Evolutionary conservation across 2,888 invertebrate genomes (phyloP).

Genomic region (Gibbula magus): DNA sequence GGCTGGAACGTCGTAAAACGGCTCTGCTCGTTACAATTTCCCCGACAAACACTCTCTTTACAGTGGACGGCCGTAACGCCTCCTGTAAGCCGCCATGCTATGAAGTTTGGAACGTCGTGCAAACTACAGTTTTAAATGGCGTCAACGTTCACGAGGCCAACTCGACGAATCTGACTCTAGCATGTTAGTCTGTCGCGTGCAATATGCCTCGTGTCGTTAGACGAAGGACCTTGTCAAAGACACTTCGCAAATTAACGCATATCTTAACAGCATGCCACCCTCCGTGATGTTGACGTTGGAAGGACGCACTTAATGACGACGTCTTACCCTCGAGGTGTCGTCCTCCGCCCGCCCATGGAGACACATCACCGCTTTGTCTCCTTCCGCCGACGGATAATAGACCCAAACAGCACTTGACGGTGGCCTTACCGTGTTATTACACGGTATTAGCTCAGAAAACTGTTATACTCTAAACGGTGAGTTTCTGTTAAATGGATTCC

Average conservation of each 20-base stretch:
- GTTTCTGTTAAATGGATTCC: too few relatives aligned
- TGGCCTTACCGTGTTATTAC: not conserved
- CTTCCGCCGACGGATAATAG: not conserved
- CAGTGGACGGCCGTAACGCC: too few relatives aligned
- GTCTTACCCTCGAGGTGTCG: not conserved
- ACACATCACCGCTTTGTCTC: not conserved
- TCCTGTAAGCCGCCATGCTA: too few relatives aligned
- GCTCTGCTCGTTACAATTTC: too few relatives aligned
- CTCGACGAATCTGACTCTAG: not conserved
- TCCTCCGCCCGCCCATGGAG: not conserved
- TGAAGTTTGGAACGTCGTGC: too few relatives aligned
- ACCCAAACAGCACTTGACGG: not conserved
- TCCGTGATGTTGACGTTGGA: not conserved
- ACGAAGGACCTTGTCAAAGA: constrained; percentile 7
- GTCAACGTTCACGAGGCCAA: not conserved
- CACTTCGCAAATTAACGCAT: constrained; percentile 1
- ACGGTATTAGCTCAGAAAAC: not conserved
- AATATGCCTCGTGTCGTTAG: not conserved
- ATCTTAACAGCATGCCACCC: constrained; percentile 8
- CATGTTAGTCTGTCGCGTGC: not conserved
- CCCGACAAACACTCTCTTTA: too few relatives aligned
- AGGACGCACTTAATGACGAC: not conserved
- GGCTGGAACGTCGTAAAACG: too few relatives aligned
- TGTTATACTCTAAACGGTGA: too few relatives aligned
- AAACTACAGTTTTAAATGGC: too few relatives aligned